Base-by-base conservation (phyloP, 2,888 invertebrate genomes). In the Cheilosia impressa region DNA sequence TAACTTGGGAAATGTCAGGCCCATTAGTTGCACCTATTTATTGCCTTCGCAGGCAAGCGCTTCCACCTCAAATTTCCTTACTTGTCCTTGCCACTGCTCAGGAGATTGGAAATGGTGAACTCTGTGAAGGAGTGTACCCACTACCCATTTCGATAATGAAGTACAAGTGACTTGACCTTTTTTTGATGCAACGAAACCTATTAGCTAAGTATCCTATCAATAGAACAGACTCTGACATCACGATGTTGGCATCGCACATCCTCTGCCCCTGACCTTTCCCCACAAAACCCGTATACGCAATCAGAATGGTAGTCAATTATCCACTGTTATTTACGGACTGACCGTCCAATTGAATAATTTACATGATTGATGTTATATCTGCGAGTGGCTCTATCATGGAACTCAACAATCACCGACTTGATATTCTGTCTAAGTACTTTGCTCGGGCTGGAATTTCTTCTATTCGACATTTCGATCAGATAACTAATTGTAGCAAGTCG, bases 301-400 rank as follows among this genome's bases (percentile, higher is more conserved):
- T 38, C 22, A 13, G 3, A 41, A 0, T 58, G 13, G 15, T 9
- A 65, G 65, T 65, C 76, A 71, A 82, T 76, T 71, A 71, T 71
- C 69, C 22, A 52, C 38, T 19, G 69, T 38, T 45, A 34, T 53
- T 47, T 55, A 31, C 63, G 73, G 47, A 34, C 17, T 13, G 34
- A 60, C 10, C 15, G 38, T 71, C n/a, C 52, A 71, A 77, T 82
- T 82, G 69, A 65, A 71, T 76, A 77, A 77, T 71, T 77, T 60
- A 53, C 60, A 60, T 71, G 71, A 77, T 82, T 77, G 81, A 77
- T 71, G 63, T 52, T 53, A 47, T 24, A 55, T 75, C 63, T 65
- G 34, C 43, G 17, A 38, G 47, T 2, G 10, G 41, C 45, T 62
- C n/a, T 17, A 52, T 24, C 24, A 52, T 50, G 17, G n/a, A 10